Conservation (phyloP, 1,140 invertebrate species). For the Aporrectodea caliginosa region DNA sequence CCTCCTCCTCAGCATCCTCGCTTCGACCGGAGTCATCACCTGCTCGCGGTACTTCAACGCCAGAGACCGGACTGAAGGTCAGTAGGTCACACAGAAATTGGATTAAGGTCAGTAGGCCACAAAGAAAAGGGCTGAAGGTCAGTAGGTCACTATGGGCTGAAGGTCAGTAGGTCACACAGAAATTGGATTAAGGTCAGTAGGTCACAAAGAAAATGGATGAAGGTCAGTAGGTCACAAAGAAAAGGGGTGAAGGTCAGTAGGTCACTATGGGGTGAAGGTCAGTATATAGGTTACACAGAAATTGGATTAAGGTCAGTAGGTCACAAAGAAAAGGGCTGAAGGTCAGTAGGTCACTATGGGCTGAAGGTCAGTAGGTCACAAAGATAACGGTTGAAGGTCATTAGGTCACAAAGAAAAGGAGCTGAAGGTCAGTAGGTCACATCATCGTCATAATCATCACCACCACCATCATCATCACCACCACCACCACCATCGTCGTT, state of each 20-base stretch:
- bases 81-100: too few species aligned
- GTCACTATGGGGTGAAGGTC: too few species aligned
- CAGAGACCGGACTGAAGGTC: not conserved
- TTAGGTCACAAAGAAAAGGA: too few species aligned
- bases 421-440: not conserved
- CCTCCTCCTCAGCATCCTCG: not conserved
- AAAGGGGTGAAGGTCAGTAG: not conserved
- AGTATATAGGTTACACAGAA: too few species aligned
- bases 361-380: not conserved
- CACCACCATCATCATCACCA: not conserved
- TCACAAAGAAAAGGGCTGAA: too few species aligned
- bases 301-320: too few species aligned
- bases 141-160: not conserved
- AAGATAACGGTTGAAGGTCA: too few species aligned
- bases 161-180: not conserved
- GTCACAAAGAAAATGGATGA: too few species aligned
- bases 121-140: too few species aligned
- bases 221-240: not conserved
- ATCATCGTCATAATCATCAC: slow-evolving; percentile 5
- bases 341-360: not conserved
- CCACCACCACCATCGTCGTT: not conserved
- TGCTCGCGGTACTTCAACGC: not conserved
- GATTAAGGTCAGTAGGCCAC: too few species aligned
- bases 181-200: too few species aligned
- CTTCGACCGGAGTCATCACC: not conserved